Conservation (phyloP, 2,113 vertebrate species). For the Naja naja region DNA sequence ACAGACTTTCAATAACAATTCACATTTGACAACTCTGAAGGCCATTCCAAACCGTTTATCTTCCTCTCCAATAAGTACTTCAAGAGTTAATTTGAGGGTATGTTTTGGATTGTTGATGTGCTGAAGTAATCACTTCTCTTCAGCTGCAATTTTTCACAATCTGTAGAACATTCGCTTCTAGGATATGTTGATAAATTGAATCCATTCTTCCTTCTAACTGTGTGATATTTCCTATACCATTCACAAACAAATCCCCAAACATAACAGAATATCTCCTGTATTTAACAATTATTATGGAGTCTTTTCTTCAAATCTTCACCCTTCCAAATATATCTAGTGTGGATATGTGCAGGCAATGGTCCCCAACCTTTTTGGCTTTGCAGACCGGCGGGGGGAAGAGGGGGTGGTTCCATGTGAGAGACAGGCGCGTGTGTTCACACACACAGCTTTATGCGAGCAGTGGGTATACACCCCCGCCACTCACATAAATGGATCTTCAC, state of each 20-base stretch:
- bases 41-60: background rate
- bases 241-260: background rate
- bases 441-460: too few species aligned
- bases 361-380: too few species aligned
- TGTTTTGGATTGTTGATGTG: background rate
- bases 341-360: background rate
- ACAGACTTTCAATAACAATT: background rate
- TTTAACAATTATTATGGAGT: background rate
- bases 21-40: background rate
- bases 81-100: background rate
- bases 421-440: too few species aligned
- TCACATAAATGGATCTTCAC: too few species aligned
- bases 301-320: background rate
- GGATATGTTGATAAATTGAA: background rate
- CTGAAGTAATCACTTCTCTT: background rate
- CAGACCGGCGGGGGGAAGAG: too few species aligned
- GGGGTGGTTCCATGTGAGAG: too few species aligned
- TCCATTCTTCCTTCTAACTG: background rate
- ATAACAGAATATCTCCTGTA: background rate
- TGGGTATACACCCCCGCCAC: too few species aligned
- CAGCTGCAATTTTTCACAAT: background rate
- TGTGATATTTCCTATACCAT: background rate
- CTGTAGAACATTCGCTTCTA: background rate
- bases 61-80: background rate
- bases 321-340: background rate